Base-by-base conservation (phyloP, 2,888 invertebrate species). In the Rhodophaea formosa region DNA sequence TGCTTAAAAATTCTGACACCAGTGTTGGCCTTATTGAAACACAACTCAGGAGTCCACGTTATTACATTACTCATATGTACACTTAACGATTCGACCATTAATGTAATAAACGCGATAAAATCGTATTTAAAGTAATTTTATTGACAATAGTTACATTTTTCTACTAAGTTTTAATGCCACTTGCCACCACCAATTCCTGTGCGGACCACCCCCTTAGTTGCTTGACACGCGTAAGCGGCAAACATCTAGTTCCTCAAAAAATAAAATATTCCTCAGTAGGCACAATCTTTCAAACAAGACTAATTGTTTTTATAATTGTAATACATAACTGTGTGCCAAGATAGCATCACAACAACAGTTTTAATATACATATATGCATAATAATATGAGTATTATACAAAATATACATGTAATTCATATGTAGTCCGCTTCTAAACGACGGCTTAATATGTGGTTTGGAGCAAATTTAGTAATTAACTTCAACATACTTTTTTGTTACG, bases 341-440 rank as follows among this genome's bases (percentile, higher is more conserved):
- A 46, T 46, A 46, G 12, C 46, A 46, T 46, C 46, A 16, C 7
- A 23, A 23, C 8, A 23, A 12, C 16, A n/a, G 46, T 46, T 23
- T 23, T 46, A 46, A 46, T 46, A 29, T 46, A 46, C 46, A 46
- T 46, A 46, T 23, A 46, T 46, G 12, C 46, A 53, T 29, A 17
- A 53, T 53, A 23, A 32, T 53, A 42, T 42, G 23, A 42, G 8
- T 17, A 23, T 53, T 53, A 53, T 39, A 53, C 42, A 53, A 16
- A 53, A 39, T 52, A 39, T 46, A 46, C 23, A n/a, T 16, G 39
- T 39, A 39, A 39, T 39, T 39, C n/a, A n/a, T 39, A n/a, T 39
- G 39, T 39, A 39, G 39, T 5, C 39, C 39, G 39, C 39, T 39
- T 39, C n/a, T 39, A 39, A 39, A 39, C 39, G n/a, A 39, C 39